Conservation (phyloP, 2,888 invertebrate genomes). For the Thalpophila matura region DNA sequence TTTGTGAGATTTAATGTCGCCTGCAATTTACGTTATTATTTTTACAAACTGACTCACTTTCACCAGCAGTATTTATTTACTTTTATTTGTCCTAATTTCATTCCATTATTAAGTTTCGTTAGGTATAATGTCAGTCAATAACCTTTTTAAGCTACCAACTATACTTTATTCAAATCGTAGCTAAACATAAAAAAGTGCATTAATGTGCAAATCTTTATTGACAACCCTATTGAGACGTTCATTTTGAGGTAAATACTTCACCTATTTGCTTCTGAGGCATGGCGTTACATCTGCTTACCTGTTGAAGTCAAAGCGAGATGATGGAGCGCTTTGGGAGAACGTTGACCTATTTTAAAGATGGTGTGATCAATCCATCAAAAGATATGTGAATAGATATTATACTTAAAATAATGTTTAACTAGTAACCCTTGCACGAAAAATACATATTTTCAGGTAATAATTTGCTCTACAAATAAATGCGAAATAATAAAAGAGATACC, state of each 20-base stretch:
- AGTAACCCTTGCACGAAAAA: too few relatives aligned
- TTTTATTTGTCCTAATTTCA: neutral
- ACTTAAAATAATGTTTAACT: too few relatives aligned
- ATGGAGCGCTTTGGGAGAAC: slow-evolving; percentile 28
- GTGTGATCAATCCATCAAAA: slow-evolving; percentile 25
- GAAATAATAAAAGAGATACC: neutral
- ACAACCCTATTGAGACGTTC: slow-evolving; percentile 41
- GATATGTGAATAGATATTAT: too few relatives aligned
- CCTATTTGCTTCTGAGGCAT: slow-evolving; percentile 32
- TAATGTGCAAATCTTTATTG: neutral
- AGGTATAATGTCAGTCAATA: neutral
- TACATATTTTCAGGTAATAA: too few relatives aligned
- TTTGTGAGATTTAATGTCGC: slow-evolving; percentile 3
- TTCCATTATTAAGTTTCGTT: neutral
- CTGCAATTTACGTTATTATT: neutral
- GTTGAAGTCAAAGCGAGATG: slow-evolving; percentile 40
- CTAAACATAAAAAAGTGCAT: too few relatives aligned
- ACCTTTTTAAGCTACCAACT: neutral
- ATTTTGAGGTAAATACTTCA: slow-evolving; percentile 41
- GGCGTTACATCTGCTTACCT: slow-evolving; percentile 32
- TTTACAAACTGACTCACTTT: slow-evolving; percentile 8
- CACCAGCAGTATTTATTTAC: neutral
- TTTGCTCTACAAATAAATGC: too few relatives aligned
- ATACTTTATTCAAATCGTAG: too few relatives aligned
- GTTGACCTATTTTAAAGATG: slow-evolving; percentile 32